phyloP scores from a whole-genome alignment of 2,797 vertebrate species.

The Spinus pinus region DNA sequence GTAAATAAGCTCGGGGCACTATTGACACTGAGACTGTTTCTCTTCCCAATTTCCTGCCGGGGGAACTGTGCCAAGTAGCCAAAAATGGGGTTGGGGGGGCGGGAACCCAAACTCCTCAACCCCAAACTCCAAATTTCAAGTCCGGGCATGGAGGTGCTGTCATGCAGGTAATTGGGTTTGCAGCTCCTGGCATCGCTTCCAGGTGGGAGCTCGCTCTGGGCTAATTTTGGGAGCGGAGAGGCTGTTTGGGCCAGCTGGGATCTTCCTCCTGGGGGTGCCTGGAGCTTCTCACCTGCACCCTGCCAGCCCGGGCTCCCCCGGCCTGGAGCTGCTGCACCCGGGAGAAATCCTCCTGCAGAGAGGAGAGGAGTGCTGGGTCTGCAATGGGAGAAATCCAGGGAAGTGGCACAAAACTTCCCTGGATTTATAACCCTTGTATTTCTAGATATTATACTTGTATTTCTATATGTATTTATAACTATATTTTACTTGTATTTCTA shows the following conservation, averaged over 20 bases:
- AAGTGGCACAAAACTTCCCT: background rate
- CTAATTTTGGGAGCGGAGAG: background rate
- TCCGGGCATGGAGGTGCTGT: background rate
- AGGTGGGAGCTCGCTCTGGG: background rate
- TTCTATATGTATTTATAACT: too few species aligned
- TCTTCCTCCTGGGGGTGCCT: background rate
- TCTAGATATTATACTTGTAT: too few species aligned
- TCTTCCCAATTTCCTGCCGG: slow-evolving; percentile 52
- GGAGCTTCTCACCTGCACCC: fast-evolving
- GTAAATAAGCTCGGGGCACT: slow-evolving; percentile 23
- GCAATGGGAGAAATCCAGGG: background rate
- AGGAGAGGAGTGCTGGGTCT: background rate
- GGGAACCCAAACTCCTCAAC: background rate
- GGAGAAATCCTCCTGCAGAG: background rate
- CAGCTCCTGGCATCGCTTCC: background rate
- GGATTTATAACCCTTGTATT: background rate
- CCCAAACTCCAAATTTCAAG: background rate
- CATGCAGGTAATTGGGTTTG: background rate
- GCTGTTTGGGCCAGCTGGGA: background rate
- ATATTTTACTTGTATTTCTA: too few species aligned
- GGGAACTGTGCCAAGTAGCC: background rate
- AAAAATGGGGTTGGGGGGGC: background rate
- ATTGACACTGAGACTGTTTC: slow-evolving; percentile 33
- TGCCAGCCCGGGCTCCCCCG: background rate
- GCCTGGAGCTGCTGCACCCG: fast-evolving